Evolutionary conservation across 2,797 vertebrate genomes (phyloP), one percentile per base, ranked within the genome.

Genomic region (Lycodopsis pacificus): DNA sequence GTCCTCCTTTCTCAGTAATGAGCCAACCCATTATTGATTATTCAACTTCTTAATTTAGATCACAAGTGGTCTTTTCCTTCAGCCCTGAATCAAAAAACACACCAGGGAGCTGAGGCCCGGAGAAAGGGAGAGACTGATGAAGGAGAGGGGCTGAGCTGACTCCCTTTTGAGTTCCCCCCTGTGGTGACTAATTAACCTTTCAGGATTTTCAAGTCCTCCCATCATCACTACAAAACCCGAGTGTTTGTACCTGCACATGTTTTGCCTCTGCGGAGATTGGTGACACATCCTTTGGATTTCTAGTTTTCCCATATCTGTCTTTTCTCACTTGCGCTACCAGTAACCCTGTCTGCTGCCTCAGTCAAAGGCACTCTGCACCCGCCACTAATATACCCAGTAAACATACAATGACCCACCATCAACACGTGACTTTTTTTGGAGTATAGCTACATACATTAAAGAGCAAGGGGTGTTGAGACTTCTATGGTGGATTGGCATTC

Each of bases 121-220:
- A 78, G 86, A 83, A 74, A 77, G 75, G n/a, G 4, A 63, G 66
- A 61, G 48, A 73, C 78, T 76, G 84, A 87, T 86, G 79, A 89
- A 74, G 54, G 65, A 79, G 67, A 22, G 36, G 51, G 69, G 54
- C 76, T 46, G 77, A 75, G 68, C 73, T 57, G 62, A 84, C 82
- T 51, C 82, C 81, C 81, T 90, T 90, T 89, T 88, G 77, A 89
- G 67, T 82, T 77, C 58, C 48, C 70, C 86, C 83, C 81, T 83
- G 63, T 70, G 83, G 88, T 66, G 87, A 79, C 86, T 87, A 90
- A 93, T 93, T 93, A 93, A 91, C 92, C 91, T 92, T 92, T 91
- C 77, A 83, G 79, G 68, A 78, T 83, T 57, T 82, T 79, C 17
- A 42, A 67, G 65, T 32, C 80, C 65, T 65, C 63, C 63, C 77